Evolutionary conservation across 2,797 vertebrate genomes (phyloP), one percentile per base, ranked within the genome.

Genomic region (Cynodonichthys magdalenae): DNA sequence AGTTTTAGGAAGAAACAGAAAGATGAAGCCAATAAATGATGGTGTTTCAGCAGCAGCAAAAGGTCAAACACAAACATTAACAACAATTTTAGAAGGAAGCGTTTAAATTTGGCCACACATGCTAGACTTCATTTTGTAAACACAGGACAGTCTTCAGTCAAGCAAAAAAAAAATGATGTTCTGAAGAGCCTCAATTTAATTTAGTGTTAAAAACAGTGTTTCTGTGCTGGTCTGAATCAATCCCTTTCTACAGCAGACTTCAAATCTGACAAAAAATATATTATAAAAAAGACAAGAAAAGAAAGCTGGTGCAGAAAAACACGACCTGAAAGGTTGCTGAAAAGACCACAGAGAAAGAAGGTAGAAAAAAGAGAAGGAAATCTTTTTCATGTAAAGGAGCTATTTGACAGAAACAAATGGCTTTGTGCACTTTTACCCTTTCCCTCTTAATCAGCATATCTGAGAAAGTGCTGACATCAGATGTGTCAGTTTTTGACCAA

Each of bases 401-500:
- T 11, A 56, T 56, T 61, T 78, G 81, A 82, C 76, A 77, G 74
- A 73, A 84, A 80, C 55, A 28, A 82, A 82, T 67, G 77, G 69
- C 69, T 79, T 59, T 63, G 69, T 78, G 80, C 77, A 72, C 78
- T 80, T 74, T 80, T 73, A 72, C 69, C 65, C 74, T 75, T 75
- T 82, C 53, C 34, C 66, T 83, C 77, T 81, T 85, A 74, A 86
- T 90, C 82, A 87, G 77, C 77, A 70, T 63, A 77, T 82, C 66
- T 59, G 34, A 67, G 71, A 66, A 86, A 83, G 74, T 66, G 68
- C 78, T 85, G 78, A 82, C 79, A 79, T 86, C 64, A 75, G 81
- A 75, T 14, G 54, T 71, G 80, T 74, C 74, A 28, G 52, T 64
- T 77, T 45, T 54, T 65, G 44, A 62, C 53, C 39, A 29, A 49